phyloP scores from a whole-genome alignment of 2,113 vertebrate species.

The Elachura formosa region DNA sequence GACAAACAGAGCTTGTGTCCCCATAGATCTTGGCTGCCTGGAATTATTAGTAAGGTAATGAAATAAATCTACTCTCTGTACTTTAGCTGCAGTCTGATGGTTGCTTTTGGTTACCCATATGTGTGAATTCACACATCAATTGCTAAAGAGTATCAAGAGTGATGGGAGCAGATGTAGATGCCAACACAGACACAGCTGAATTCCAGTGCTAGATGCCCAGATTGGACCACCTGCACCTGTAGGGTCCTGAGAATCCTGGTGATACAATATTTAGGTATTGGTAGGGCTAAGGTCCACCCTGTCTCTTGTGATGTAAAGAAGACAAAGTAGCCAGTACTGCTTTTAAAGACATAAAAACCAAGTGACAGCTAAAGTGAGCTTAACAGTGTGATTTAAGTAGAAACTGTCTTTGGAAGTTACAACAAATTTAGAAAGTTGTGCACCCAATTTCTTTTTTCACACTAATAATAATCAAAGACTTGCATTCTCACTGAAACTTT shows the following conservation, averaged over 20 bases:
- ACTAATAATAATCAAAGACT: not conserved
- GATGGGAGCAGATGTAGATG: not conserved
- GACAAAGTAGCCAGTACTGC: not conserved
- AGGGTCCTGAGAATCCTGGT: not conserved
- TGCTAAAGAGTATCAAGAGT: not conserved
- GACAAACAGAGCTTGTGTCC: rapidly evolving
- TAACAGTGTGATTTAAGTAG: not conserved
- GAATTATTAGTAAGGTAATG: not conserved
- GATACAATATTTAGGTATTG: not conserved
- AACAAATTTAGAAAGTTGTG: not conserved
- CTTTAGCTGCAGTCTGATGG: not conserved
- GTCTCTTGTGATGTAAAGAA: not conserved
- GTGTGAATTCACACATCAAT: not conserved
- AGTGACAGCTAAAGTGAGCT: not conserved
- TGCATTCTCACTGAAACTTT: not conserved
- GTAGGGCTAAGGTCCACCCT: not conserved
- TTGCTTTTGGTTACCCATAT: not conserved
- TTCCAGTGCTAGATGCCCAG: not conserved
- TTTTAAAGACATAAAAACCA: not conserved
- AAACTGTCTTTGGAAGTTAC: not conserved
- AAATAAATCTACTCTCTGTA: not conserved
- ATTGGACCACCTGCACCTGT: not conserved
- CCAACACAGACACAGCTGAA: rapidly evolving
- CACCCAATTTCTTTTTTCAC: rapidly evolving
- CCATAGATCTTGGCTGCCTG: rapidly evolving